These are phyloP conservation scores for Orbicella faveolata DNA, from an alignment of 64 coral and sea anemone genomes.

Conservation along the genomic window DNA sequence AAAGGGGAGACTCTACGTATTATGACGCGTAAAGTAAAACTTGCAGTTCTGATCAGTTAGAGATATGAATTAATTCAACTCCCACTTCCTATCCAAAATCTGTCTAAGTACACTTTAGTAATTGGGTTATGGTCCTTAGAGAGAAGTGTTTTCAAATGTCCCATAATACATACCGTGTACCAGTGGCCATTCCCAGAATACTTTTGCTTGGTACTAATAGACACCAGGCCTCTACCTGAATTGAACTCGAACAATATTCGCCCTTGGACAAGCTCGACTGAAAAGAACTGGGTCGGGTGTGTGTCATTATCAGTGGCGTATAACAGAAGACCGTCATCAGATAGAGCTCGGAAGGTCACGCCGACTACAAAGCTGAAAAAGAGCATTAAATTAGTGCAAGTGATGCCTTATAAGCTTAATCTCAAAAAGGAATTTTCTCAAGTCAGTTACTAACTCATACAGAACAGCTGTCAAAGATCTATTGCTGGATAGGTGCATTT, in stretches of 20 bases:
- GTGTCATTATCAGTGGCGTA: constrained; percentile 73
- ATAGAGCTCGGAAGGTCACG: constrained; percentile 57
- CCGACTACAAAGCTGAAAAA: constrained; percentile 60
- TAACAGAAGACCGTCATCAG: constrained; percentile 69
- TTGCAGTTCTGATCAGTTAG: no score
- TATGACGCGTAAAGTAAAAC: no score
- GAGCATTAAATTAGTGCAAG: not conserved
- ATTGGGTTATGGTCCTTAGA: no score
- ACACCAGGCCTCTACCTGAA: constrained; percentile 35
- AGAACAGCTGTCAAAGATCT: no score
- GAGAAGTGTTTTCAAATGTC: no score
- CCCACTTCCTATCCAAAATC: no score
- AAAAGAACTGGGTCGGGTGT: constrained; percentile 78
- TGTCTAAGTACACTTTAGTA: no score
- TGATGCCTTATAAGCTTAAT: not conserved
- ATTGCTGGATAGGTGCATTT: no score
- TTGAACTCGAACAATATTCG: constrained; percentile 68
- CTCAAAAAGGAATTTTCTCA: no score
- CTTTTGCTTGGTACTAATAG: constrained; percentile 33
- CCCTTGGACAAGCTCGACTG: constrained; percentile 71
- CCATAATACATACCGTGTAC: constrained; percentile 42
- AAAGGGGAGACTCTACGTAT: no score
- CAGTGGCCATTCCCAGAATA: constrained; percentile 43
- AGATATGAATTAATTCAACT: no score
- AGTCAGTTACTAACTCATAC: no score